phyloP scores from a whole-genome alignment of 1,140 invertebrate species.

The Drosophila pseudoobscura region DNA sequence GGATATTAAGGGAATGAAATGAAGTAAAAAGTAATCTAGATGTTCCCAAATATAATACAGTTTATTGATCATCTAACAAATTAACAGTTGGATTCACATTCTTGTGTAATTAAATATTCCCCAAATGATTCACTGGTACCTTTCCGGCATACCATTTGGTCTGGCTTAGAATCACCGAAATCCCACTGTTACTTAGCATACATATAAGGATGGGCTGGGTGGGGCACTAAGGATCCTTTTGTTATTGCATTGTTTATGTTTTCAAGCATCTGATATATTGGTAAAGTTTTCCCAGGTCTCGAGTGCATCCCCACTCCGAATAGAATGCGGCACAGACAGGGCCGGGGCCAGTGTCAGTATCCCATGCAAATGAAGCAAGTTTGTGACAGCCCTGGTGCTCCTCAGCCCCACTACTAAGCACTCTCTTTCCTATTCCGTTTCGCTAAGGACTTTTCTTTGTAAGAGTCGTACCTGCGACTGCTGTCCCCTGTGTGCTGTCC shows the following conservation, averaged over 20 bases:
- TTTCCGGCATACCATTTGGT: not conserved
- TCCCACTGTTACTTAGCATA: conserved; percentile 12
- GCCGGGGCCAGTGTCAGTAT: conserved; percentile 2
- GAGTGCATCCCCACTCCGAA: conserved; percentile 13
- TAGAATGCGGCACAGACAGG: not conserved
- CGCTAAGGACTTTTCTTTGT: conserved; percentile 4
- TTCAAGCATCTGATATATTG: conserved; percentile 79
- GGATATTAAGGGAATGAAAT: no score
- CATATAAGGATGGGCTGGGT: not conserved
- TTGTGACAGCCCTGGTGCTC: conserved; percentile 18
- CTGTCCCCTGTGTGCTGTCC: conserved; percentile 30
- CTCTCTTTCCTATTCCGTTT: not conserved
- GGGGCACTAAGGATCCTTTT: conserved; percentile 28
- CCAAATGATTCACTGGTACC: no score
- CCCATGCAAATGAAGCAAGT: conserved; percentile 67
- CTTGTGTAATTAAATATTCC: no score
- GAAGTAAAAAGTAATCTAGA: not conserved
- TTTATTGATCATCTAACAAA: no score
- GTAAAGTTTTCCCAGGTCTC: conserved; percentile 61
- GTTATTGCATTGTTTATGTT: conserved; percentile 66
- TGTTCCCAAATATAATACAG: not conserved
- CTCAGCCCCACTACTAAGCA: conserved; percentile 32
- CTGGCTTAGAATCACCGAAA: not conserved
- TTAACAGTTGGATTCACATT: no score
- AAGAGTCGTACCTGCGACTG: not conserved